phyloP scores from a whole-genome alignment of 2,888 invertebrate species.

The Stenodera caucasica region DNA sequence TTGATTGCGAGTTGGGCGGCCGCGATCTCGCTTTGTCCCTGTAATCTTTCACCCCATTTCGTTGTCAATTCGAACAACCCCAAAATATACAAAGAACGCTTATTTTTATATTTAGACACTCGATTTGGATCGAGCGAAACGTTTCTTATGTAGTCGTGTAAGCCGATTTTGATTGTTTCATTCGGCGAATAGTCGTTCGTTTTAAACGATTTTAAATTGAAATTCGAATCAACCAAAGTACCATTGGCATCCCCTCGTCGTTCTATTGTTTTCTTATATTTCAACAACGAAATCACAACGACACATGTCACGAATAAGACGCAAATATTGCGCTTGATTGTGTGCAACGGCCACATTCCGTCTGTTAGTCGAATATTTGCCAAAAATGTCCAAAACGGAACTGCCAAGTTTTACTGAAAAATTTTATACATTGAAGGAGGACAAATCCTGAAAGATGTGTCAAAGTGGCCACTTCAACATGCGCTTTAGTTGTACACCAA shows the following conservation, averaged over 20 bases:
- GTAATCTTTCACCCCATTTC: constrained; percentile 64
- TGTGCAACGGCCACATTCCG: constrained; percentile 31
- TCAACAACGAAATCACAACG: constrained; percentile 36
- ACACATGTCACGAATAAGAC: constrained; percentile 42
- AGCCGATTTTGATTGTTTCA: not conserved
- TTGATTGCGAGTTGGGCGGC: constrained; percentile 79
- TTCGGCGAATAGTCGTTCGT: not conserved
- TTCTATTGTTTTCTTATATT: constrained; percentile 11
- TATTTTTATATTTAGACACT: constrained; percentile 5
- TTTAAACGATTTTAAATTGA: not conserved
- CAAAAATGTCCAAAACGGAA: not conserved
- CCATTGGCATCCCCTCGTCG: not conserved
- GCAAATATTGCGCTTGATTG: constrained; percentile 42
- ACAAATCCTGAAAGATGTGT: constrained; percentile 36
- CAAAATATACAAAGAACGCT: constrained; percentile 56
- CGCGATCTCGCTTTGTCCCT: constrained; percentile 73
- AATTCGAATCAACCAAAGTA: not conserved
- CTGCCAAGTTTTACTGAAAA: constrained; percentile 24
- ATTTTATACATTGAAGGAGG: constrained; percentile 32
- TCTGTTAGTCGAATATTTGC: too few species aligned
- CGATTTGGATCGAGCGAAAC: not conserved
- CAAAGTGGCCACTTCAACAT: constrained; percentile 42
- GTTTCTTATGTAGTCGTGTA: not conserved
- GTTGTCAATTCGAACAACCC: constrained; percentile 80
- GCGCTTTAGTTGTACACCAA: constrained; percentile 35